Percentiles rank a stretch among this genome's conserved stretches.
Evolutionary conservation across 2,113 vertebrate genomes (phyloP).

Genomic region (Elephas maximus): DNA sequence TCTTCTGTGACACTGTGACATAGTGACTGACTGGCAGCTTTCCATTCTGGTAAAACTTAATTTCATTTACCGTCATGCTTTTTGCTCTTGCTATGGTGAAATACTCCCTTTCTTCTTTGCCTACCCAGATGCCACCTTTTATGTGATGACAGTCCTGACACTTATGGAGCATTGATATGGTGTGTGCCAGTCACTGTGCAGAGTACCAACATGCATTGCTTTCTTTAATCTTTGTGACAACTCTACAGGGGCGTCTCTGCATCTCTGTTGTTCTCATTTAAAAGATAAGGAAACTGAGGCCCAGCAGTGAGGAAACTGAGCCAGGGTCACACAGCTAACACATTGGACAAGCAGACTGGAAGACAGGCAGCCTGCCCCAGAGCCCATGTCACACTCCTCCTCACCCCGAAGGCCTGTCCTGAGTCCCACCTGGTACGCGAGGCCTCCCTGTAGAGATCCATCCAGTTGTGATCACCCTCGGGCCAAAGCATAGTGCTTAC

Average conservation of each 20-base stretch:
- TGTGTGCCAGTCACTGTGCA: neutral
- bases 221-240: neutral
- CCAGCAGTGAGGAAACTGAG: neutral
- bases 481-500: neutral
- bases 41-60: neutral
- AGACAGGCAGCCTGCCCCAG: neutral
- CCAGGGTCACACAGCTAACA: neutral
- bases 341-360: neutral
- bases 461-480: neutral
- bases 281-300: neutral
- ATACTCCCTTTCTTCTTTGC: neutral
- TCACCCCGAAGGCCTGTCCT: neutral
- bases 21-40: neutral
- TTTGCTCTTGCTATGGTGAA: neutral
- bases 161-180: fast-evolving
- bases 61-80: neutral
- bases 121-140: neutral
- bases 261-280: neutral
- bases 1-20: neutral
- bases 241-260: neutral
- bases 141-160: neutral
- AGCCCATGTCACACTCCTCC: neutral
- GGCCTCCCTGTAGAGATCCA: neutral
- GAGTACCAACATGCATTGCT: neutral
- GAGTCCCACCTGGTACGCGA: neutral